Conservation (phyloP, 2,888 invertebrate species). For the Drosophila formosana region DNA sequence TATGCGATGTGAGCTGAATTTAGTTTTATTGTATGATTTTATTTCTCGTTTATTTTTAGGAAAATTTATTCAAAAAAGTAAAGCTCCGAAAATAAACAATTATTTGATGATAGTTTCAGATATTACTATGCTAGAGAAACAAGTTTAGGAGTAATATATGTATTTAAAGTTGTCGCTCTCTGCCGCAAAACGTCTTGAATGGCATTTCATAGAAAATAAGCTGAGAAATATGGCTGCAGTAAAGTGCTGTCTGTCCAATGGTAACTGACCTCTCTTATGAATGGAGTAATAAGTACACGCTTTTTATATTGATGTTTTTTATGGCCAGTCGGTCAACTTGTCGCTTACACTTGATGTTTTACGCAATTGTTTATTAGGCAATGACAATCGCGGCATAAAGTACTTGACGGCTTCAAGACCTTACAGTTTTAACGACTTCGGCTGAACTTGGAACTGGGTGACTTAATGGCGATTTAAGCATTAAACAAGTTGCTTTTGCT, state of each 20-base stretch:
- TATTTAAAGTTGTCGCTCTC: neutral
- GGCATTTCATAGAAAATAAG: neutral
- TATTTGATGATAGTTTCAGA: too few species aligned
- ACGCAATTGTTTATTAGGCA: conserved; percentile 62
- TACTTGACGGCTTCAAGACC: conserved; percentile 37
- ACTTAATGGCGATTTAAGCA: conserved; percentile 25
- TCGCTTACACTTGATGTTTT: conserved; percentile 38
- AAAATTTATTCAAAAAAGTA: too few species aligned
- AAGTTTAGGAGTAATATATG: too few species aligned
- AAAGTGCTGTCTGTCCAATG: conserved; percentile 1
- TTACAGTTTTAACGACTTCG: conserved; percentile 38
- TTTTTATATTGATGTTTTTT: conserved; percentile 35
- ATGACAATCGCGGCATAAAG: conserved; percentile 38
- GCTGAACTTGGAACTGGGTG: conserved; percentile 48
- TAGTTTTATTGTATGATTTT: too few species aligned
- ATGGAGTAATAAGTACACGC: conserved; percentile 16
- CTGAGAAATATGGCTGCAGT: neutral
- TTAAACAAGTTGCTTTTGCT: conserved; percentile 15
- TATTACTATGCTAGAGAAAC: too few species aligned
- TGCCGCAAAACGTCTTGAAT: neutral
- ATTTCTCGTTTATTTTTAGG: too few species aligned
- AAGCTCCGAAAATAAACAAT: too few species aligned
- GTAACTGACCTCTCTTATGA: conserved; percentile 29
- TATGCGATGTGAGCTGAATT: too few species aligned
- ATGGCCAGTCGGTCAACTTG: neutral